Percentiles rank a stretch among this genome's conserved stretches.
Evolutionary conservation across 2,888 invertebrate species (phyloP).

Genomic region (Patella pellucida): DNA sequence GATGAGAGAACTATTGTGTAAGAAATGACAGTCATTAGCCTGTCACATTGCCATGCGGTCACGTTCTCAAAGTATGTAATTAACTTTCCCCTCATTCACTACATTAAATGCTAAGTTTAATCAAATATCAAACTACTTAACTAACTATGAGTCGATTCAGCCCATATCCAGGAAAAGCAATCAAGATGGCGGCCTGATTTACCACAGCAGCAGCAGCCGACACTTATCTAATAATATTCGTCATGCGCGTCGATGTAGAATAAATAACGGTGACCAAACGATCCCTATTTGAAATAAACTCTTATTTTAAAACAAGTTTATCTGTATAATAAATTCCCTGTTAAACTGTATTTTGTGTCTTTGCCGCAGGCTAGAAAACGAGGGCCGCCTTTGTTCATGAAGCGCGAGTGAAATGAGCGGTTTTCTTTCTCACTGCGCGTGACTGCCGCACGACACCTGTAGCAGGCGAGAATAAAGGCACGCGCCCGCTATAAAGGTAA

Average conservation of each 20-base stretch:
- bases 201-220: background rate
- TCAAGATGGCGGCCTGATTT: background rate
- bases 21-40: background rate
- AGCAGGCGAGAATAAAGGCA: conserved; percentile 13
- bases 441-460: conserved; percentile 24
- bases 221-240: background rate
- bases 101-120: background rate
- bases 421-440: conserved; percentile 14
- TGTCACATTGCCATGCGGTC: background rate
- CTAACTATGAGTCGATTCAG: background rate
- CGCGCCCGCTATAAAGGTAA: conserved; percentile 18
- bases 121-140: conserved; percentile 11
- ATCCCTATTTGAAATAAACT: too few relatives aligned
- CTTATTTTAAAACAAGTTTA: background rate
- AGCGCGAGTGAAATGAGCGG: conserved; percentile 7
- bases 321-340: background rate
- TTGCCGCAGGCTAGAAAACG: background rate
- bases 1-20: background rate
- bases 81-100: background rate
- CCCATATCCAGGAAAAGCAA: background rate
- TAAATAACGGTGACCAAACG: background rate
- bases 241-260: background rate
- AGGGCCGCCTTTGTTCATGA: background rate
- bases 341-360: background rate
- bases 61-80: background rate